phyloP scores from a whole-genome alignment of 2,888 invertebrate genomes.

The Plebejus melissa region DNA sequence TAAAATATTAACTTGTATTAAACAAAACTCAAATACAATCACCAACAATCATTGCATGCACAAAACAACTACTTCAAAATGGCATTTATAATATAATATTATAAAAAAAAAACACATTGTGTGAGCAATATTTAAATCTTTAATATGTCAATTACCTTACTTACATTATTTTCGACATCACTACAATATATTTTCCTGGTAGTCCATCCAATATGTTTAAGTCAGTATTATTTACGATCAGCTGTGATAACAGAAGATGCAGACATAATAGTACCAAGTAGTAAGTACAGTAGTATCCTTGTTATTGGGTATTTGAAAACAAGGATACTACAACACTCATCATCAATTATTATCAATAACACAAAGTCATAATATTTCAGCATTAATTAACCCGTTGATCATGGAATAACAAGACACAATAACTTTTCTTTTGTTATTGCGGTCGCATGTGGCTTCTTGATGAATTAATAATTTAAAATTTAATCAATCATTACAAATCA shows the following conservation, averaged over 20 bases:
- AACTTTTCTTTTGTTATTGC: too few species aligned
- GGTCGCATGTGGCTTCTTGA: too few species aligned
- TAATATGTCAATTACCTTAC: constrained; percentile 61
- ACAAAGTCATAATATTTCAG: background rate
- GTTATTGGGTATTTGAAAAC: background rate
- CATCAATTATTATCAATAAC: background rate
- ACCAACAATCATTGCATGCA: constrained; percentile 6
- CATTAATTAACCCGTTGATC: background rate
- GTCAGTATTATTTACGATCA: constrained; percentile 56
- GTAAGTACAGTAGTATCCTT: background rate
- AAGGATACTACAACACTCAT: background rate
- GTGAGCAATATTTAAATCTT: constrained; percentile 56
- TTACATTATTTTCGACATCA: constrained; percentile 30
- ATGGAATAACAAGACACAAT: too few species aligned
- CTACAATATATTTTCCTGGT: constrained; percentile 29
- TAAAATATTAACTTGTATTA: background rate
- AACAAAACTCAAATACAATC: constrained; percentile 7
- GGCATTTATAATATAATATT: background rate
- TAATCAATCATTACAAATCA: background rate
- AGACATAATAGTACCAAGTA: background rate
- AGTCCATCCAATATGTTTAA: constrained; percentile 51
- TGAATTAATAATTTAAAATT: background rate
- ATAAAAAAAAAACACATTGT: constrained; percentile 45
- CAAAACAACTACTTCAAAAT: constrained; percentile 17
- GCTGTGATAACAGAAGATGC: background rate